These are phyloP conservation scores for Microctonus aethiopoides DNA, from an alignment of 2,888 invertebrate species.

Conservation along the genomic window DNA sequence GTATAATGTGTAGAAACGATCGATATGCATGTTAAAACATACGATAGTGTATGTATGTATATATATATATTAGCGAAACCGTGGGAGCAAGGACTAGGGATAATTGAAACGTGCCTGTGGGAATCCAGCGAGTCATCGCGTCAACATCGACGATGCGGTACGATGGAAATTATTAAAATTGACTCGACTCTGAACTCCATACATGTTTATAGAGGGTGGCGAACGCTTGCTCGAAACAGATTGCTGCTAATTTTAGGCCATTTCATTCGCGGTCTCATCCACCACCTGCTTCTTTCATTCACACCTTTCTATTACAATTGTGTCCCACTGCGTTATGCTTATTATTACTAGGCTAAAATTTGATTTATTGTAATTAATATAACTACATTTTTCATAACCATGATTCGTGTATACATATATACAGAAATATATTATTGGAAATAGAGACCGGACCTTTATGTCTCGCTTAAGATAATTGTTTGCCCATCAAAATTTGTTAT, in stretches of 20 bases:
- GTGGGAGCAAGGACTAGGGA: constrained; percentile 47
- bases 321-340: constrained; percentile 3
- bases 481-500: not conserved
- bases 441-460: not conserved
- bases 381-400: no score
- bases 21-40: constrained; percentile 31
- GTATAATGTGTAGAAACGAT: constrained; percentile 32
- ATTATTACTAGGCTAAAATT: constrained; percentile 18
- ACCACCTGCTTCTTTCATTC: constrained; percentile 51
- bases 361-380: no score
- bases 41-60: constrained; percentile 23
- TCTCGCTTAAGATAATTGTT: not conserved
- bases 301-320: constrained; percentile 27
- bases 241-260: constrained; percentile 55
- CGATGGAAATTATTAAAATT: constrained; percentile 56
- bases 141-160: constrained; percentile 29
- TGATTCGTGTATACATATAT: no score
- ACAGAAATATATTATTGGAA: not conserved
- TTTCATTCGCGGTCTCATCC: constrained; percentile 57
- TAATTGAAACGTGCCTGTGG: constrained; percentile 54
- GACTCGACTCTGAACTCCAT: constrained; percentile 43
- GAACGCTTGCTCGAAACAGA: constrained; percentile 46
- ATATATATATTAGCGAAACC: constrained; percentile 24
- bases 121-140: constrained; percentile 55
- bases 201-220: constrained; percentile 23